These are phyloP conservation scores for Nipponia nippon DNA, from an alignment of 2,113 vertebrate species.

Conservation along the genomic window DNA sequence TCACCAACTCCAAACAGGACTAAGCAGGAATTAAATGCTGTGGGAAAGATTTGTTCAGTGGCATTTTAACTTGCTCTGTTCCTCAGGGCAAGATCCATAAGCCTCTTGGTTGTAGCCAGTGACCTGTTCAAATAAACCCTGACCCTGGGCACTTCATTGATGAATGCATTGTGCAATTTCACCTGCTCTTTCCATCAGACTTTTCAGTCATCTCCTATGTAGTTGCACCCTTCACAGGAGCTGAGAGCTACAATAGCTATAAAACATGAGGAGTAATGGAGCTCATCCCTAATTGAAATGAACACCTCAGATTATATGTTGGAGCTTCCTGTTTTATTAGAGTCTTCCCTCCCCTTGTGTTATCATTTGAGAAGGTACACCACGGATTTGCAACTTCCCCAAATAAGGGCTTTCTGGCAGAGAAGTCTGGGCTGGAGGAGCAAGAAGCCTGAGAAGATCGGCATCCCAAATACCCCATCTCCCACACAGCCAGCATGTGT, in stretches of 20 bases:
- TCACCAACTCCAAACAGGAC: background rate
- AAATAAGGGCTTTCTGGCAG: background rate
- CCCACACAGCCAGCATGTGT: background rate
- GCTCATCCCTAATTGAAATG: background rate
- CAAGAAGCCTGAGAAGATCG: background rate
- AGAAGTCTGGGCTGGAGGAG: background rate
- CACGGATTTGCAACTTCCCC: background rate
- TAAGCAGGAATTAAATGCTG: background rate
- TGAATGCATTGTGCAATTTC: background rate
- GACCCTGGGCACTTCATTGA: background rate
- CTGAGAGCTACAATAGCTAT: background rate
- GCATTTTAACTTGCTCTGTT: background rate
- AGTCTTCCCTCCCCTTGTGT: background rate
- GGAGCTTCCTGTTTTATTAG: background rate
- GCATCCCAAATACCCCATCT: background rate
- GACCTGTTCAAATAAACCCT: background rate
- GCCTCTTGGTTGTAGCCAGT: background rate
- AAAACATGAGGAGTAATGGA: background rate
- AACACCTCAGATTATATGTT: background rate
- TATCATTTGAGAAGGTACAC: background rate
- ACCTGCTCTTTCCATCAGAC: background rate
- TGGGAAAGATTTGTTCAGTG: background rate
- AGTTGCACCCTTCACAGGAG: background rate
- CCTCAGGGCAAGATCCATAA: background rate
- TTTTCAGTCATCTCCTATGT: background rate